phyloP scores from a whole-genome alignment of 2,888 invertebrate species.

The Dioctria linearis region DNA sequence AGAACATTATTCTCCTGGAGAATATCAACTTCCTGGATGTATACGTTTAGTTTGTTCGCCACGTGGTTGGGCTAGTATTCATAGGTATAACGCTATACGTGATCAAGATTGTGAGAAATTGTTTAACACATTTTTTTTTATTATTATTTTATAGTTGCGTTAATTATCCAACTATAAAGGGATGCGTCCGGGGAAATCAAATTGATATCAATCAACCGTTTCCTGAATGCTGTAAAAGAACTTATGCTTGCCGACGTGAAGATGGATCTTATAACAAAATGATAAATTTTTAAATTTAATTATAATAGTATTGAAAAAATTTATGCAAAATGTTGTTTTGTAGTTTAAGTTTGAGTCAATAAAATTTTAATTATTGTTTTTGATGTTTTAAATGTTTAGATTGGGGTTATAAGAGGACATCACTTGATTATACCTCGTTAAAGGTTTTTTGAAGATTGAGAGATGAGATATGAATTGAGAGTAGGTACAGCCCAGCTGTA shows the following conservation, averaged over 20 bases:
- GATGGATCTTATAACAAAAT: background rate
- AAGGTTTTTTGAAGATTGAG: too few species aligned
- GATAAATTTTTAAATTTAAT: too few species aligned
- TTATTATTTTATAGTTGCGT: background rate
- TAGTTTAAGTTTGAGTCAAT: too few species aligned
- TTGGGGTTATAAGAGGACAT: too few species aligned
- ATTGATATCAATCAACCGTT: slow-evolving; percentile 10
- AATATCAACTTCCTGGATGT: slow-evolving; percentile 29
- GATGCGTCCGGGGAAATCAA: slow-evolving; percentile 41
- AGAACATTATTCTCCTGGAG: slow-evolving; percentile 15
- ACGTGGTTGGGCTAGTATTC: slow-evolving; percentile 49
- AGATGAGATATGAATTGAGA: too few species aligned
- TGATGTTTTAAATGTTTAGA: too few species aligned
- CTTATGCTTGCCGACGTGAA: slow-evolving; percentile 18
- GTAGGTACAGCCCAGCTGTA: too few species aligned
- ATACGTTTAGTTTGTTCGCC: slow-evolving; percentile 39
- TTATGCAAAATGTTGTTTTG: too few species aligned
- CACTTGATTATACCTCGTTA: too few species aligned
- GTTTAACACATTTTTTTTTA: background rate
- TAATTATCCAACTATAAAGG: background rate
- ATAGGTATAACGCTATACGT: background rate
- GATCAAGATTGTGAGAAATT: background rate
- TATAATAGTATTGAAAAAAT: too few species aligned
- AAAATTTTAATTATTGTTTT: too few species aligned
- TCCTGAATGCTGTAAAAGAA: slow-evolving; percentile 49